Evolutionary conservation across 2,888 invertebrate genomes (phyloP), one percentile per base, ranked within the genome.

Genomic region (Lycia hirtaria): DNA sequence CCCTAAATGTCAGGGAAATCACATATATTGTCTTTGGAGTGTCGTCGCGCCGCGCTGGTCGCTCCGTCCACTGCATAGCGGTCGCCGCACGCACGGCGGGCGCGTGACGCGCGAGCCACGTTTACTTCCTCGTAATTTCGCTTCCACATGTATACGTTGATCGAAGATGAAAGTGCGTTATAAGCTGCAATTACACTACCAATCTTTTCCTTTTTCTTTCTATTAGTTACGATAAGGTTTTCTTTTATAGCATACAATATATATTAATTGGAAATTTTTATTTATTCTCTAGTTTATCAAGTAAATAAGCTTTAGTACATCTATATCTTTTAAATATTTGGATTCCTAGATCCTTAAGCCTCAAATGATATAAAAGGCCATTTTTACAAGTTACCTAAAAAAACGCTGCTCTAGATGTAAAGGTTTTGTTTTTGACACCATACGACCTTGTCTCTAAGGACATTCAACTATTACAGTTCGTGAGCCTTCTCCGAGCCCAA

Each of bases 41-140:
- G 48, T 47, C 38, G 48, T 47, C 15, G 28, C 47, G 28, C 26
- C 7, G 6, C 26, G 37, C 19, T n/a, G 9, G 19, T n/a, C n/a
- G n/a, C n/a, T n/a, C 24, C 40, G 12, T 12, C 14, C 20, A 15
- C 15, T 15, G 24, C 65, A 62, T 56, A 53, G 61, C 53, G 66
- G 68, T 68, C 64, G 71, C 62, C 66, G 71, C 75, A 78, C 78
- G 78, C 79, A 76, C 73, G 73, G 12, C 64, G 62, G 64, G 67
- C 54, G 47, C 59, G 58, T 67, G 24, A 9, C 3, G 9, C 7
- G 26, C 17, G 2, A 41, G 33, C 57, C 55, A 17, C 15, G 24
- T 78, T 81, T 81, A 76, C 79, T 85, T 84, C 80, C 80, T 79
- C 62, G 65, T 74, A 66, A 74, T 80, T 81, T 78, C 69, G 74